Evolutionary conservation across 2,797 vertebrate species (phyloP).

Genomic region (Eleutherodactylus coqui): DNA sequence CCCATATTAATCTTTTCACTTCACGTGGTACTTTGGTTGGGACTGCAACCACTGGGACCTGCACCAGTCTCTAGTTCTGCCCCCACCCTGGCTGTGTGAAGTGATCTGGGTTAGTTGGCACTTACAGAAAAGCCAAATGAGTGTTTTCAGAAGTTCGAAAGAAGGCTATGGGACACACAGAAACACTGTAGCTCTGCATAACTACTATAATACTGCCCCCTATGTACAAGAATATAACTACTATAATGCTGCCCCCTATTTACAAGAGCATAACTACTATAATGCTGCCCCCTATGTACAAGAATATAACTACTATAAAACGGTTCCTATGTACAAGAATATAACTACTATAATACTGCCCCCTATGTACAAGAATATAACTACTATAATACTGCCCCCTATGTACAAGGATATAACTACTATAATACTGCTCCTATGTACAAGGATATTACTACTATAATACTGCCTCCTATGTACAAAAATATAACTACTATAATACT

Average conservation of each 20-base stretch:
- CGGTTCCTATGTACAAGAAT: neutral
- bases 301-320: conserved; percentile 4
- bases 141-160: no score
- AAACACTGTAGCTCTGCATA: no score
- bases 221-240: conserved; percentile 3
- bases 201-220: conserved; percentile 1
- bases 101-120: no score
- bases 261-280: neutral
- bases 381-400: neutral
- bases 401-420: neutral
- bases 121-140: no score
- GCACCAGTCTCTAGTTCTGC: no score
- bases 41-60: no score
- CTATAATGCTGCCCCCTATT: neutral
- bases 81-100: no score
- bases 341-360: neutral
- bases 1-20: no score
- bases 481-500: conserved; percentile 5
- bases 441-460: conserved; percentile 6
- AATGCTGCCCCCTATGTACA: neutral
- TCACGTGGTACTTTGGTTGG: no score
- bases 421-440: neutral
- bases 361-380: neutral
- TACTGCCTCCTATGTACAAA: neutral
- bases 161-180: no score